Evolutionary conservation across 2,113 vertebrate genomes (phyloP), one percentile per base, ranked within the genome.

Genomic region (Coreoperca whiteheadi): DNA sequence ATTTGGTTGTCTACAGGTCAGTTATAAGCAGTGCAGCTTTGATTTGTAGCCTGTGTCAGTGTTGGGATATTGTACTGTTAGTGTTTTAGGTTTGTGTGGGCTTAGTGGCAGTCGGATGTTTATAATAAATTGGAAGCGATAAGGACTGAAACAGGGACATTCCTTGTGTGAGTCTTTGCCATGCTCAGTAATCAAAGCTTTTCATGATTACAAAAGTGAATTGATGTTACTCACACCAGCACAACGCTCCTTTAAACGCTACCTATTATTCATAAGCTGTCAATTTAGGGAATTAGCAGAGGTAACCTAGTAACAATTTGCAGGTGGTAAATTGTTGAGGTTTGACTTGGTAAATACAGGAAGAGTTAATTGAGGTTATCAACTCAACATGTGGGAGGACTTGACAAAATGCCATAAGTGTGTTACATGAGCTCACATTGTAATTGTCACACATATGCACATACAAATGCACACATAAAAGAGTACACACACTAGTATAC

Each of bases 181-280:
- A 32, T 39, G 75, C 88, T 81, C 25, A 28, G 69, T 84, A 93
- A 94, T 94, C 92, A 93, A 88, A 91, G 89, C 89, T 82, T 88
- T 92, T 91, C 81, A 85, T 88, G 89, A 93, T 94, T 86, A 88
- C 86, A 76, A 76, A 88, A 85, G 57, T 41, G 74, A 91, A 93
- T 88, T 86, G 87, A 90, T 92, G 91, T 88, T 90, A 87, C 92
- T 93, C 87, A 89, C 82, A 83, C 89, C 66, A 53, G 88, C 90
- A 75, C 82, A 81, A 93, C 87, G 77, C 87, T 86, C 88, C 73
- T 91, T 93, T 92, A 93, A 94, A 93, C 67, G 56, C 81, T 77
- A 69, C 84, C 91, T 92, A 89, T 95, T 96, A 94, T 93, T 94
- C 91, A 94, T 93, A 94, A 94, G 88, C 89, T 92, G 92, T 93